Base-by-base conservation (phyloP, 92 coral and sea anemone species). In the Anthopleura xanthogrammica region DNA sequence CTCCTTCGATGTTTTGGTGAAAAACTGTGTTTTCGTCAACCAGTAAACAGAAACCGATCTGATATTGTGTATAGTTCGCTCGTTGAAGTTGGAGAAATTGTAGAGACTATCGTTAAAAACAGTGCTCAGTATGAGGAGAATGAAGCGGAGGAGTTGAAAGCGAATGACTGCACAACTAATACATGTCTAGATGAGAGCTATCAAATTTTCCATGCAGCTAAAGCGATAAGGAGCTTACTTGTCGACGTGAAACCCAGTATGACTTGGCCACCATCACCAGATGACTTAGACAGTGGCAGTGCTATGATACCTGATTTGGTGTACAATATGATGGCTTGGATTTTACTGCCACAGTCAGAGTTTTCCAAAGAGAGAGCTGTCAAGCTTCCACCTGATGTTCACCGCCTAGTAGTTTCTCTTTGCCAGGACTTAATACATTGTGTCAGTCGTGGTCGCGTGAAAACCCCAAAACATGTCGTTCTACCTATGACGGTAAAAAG, bases 281-380 rank as follows among this genome's bases (percentile, higher is more conserved):
- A 88, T 4, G 90, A 85, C 79, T 42, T 91, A 71, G 85, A 91
- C 77, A n/a, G 85, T 75, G 90, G 50, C 41, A 86, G 80, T 50
- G 72, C 73, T 79, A 80, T 83, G 70, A 72, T 91, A 82, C 89
- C 95, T 14, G 90, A 88, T 78, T 85, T 86, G 83, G 85, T 79
- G 42, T 91, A 91, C 74, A 86, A 91, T 58, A 40, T 91, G 90
- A 56, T 88, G 76, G 91, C 94, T 36, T 90, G 94, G 91, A 85
- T 91, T 68, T 56, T 77, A 65, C 72, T 91, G 36, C 43, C 89
- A 52, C 22, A 90, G 72, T 40, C 77, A 23, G 76, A 65, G 72
- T 85, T 78, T 72, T 72, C 83, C 54, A 82, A 24, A 24, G 81
- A 74, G 77, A 92, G 83, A 81, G 95, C 74, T 16, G 75, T 79